These are phyloP conservation scores for Leptonema lineaticorne DNA, from an alignment of 1,140 invertebrate species.

Conservation along the genomic window DNA sequence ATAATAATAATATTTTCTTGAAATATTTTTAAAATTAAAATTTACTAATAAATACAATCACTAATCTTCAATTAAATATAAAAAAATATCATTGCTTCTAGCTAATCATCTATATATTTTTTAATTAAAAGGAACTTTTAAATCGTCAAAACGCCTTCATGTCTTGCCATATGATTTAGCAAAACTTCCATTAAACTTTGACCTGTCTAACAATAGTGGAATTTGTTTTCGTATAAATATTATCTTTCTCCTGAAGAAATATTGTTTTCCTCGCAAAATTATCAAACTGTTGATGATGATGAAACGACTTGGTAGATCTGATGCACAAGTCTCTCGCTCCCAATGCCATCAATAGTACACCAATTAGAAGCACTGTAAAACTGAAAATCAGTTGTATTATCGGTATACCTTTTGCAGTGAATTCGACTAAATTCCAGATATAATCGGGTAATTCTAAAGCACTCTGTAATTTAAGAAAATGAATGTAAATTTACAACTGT, in stretches of 20 bases:
- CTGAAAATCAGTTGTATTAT: constrained; percentile 46
- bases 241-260: constrained; percentile 48
- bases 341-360: constrained; percentile 45
- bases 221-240: not conserved
- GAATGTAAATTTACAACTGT: constrained; percentile 12
- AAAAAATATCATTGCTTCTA: too few relatives aligned
- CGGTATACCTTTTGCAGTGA: constrained; percentile 54
- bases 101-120: too few relatives aligned
- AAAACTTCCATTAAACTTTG: not conserved
- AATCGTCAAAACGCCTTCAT: too few relatives aligned
- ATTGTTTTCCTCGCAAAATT: constrained; percentile 46
- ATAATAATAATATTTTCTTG: too few relatives aligned
- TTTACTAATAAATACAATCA: too few relatives aligned
- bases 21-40: too few relatives aligned
- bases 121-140: too few relatives aligned
- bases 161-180: too few relatives aligned
- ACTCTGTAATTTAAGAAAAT: constrained; percentile 56
- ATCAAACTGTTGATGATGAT: constrained; percentile 45
- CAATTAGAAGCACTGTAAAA: constrained; percentile 43
- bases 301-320: constrained; percentile 43
- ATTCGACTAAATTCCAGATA: constrained; percentile 54
- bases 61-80: too few relatives aligned
- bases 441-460: constrained; percentile 60
- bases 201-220: too few relatives aligned
- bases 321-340: constrained; percentile 41